A percentile compares a stretch with the other conserved stretches of the same genome.
These are phyloP conservation scores for Megalopta genalis DNA, from an alignment of 1,140 invertebrate species.

Conservation along the genomic window DNA sequence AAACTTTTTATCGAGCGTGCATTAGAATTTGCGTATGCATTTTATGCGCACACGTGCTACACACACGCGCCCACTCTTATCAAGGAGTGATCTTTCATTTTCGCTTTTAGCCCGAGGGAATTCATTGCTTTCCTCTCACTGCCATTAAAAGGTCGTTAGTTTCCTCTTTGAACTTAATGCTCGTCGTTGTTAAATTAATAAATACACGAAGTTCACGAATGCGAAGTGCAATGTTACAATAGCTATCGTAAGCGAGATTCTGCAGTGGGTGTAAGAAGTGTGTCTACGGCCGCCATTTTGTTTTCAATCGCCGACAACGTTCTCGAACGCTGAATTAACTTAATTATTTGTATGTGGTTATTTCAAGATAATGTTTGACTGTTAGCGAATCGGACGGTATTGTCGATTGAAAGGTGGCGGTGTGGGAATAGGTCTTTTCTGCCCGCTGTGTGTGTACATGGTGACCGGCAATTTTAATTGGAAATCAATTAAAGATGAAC, in stretches of 20 bases:
- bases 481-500: constrained; percentile 38
- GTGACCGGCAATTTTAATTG: constrained; percentile 25
- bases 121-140: constrained; percentile 62
- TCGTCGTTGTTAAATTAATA: constrained; percentile 42
- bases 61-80: neutral
- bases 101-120: neutral
- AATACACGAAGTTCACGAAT: constrained; percentile 35
- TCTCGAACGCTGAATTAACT: too few species aligned
- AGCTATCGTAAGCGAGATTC: constrained; percentile 2
- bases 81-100: neutral
- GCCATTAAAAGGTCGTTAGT: constrained; percentile 62
- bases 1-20: constrained; percentile 1
- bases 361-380: too few species aligned
- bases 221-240: constrained; percentile 44
- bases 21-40: neutral
- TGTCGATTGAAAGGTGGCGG: too few species aligned
- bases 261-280: too few species aligned
- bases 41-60: too few species aligned
- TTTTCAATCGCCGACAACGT: too few species aligned
- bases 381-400: too few species aligned
- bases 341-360: too few species aligned
- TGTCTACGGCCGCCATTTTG: too few species aligned
- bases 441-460: neutral
- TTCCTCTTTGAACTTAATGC: constrained; percentile 52
- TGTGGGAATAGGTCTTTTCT: too few species aligned